These are phyloP conservation scores for Malurus cyaneus DNA, from an alignment of 2,113 vertebrate genomes.

Conservation along the genomic window DNA sequence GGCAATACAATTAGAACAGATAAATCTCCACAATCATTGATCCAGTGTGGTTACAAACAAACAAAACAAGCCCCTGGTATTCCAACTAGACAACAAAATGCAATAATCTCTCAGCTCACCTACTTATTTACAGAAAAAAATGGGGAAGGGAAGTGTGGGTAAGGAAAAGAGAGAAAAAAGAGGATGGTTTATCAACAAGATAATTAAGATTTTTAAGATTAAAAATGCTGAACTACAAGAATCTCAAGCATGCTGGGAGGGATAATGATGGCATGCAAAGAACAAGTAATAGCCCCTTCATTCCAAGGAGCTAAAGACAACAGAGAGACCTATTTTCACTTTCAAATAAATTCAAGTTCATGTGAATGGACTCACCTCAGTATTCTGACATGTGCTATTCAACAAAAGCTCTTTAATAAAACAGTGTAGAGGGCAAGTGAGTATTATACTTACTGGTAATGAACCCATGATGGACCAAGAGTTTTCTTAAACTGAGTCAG, in stretches of 20 bases:
- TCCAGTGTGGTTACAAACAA: not conserved
- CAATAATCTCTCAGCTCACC: not conserved
- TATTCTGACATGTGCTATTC: not conserved
- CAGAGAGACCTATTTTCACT: not conserved
- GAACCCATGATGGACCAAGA: slow-evolving; percentile 96
- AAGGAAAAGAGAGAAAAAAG: not conserved
- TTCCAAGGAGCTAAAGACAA: not conserved
- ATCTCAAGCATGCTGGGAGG: not conserved
- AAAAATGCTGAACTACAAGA: not conserved
- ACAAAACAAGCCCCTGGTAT: not conserved
- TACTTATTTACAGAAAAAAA: not conserved
- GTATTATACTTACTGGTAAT: slow-evolving; percentile 93
- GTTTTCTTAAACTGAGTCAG: slow-evolving; percentile 99
- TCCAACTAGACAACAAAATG: not conserved
- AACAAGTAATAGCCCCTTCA: not conserved
- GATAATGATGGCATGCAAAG: not conserved
- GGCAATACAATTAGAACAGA: not conserved
- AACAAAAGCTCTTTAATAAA: not conserved
- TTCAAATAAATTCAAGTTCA: not conserved
- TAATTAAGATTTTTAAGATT: not conserved
- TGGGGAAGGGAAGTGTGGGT: fast-evolving
- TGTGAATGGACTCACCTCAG: not conserved
- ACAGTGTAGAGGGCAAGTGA: not conserved
- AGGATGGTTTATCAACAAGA: not conserved
- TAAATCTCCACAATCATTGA: not conserved